These are phyloP conservation scores for Ctenodactylus gundi DNA, from an alignment of 2,113 vertebrate genomes.

Conservation along the genomic window DNA sequence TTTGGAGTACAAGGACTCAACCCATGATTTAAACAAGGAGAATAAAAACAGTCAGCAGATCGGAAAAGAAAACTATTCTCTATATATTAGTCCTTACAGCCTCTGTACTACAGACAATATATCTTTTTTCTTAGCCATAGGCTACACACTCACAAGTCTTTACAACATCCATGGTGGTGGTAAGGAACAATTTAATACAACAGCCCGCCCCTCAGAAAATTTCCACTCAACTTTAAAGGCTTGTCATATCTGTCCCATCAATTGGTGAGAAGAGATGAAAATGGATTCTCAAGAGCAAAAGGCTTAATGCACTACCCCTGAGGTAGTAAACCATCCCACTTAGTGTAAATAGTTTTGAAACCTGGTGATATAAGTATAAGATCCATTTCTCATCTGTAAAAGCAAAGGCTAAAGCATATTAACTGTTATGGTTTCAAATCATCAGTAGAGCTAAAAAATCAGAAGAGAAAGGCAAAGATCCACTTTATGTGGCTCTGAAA, in stretches of 20 bases:
- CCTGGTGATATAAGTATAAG: slow-evolving; percentile 71
- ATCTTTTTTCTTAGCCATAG: slow-evolving; percentile 74
- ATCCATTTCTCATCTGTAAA: slow-evolving; percentile 65
- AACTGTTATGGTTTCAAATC: slow-evolving; percentile 68
- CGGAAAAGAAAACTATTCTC: slow-evolving; percentile 68
- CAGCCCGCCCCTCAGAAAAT: slow-evolving; percentile 74
- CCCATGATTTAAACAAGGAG: slow-evolving; percentile 61
- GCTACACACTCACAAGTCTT: slow-evolving; percentile 72
- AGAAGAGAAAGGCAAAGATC: slow-evolving; percentile 62
- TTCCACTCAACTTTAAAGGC: slow-evolving; percentile 78
- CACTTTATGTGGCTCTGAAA: slow-evolving; percentile 25
- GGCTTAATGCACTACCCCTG: slow-evolving; percentile 80
- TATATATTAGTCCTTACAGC: slow-evolving; percentile 70
- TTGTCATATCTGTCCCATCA: slow-evolving; percentile 79
- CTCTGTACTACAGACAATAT: slow-evolving; percentile 66
- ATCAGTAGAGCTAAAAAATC: slow-evolving; percentile 67
- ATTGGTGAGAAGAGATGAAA: slow-evolving; percentile 80
- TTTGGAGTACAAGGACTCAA: slow-evolving; percentile 29
- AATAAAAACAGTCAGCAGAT: slow-evolving; percentile 54
- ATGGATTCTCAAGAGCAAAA: slow-evolving; percentile 79
- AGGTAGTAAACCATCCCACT: slow-evolving; percentile 76
- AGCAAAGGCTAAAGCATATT: slow-evolving; percentile 62
- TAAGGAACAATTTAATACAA: slow-evolving; percentile 77
- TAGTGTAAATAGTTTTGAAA: slow-evolving; percentile 73
- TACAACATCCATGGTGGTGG: slow-evolving; percentile 70